Base-by-base conservation (phyloP, 2,888 invertebrate species). In the Miltochrista miniata region DNA sequence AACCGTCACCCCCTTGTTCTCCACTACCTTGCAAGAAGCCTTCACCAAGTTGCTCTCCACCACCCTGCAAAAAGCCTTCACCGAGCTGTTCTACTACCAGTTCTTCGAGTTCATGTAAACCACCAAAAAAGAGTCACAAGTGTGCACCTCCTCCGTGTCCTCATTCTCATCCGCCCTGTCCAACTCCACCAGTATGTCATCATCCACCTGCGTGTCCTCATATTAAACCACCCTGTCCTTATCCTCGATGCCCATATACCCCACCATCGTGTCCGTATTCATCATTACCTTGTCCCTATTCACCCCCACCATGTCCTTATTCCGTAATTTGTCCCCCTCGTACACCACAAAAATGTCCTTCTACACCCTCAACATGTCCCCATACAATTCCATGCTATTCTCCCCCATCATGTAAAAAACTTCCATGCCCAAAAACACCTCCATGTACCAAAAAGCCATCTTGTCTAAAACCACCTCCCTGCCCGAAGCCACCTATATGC, bases 251-350 rank as follows among this genome's bases (percentile, higher is more conserved):
- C 18, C 31, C 43, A 14, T 43, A 35, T 43, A 31, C 42, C 10
- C 34, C 46, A 43, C 40, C 60, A 44, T 24, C 50, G 31, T 42
- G 47, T 38, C 45, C 47, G n/a, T 43, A 45, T 1, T 37, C 57
- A 12, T 33, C 33, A 15, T n/a, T 42, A n/a, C 33, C 42, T 0
- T 42, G 42, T 7, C 59, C 61, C 5, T 38, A 40, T n/a, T 56
- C 54, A 35, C 39, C 53, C n/a, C 30, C 13, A n/a, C 38, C 50
- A 10, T 39, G 54, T 7, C 51, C 52, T 11, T 12, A 24, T 33
- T 7, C 14, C 8, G 33, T n/a, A 3, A 12, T 31, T 11, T 46
- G 39, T 24, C 33, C 45, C 1, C 14, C 45, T 18, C 38, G 12
- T 5, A 29, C 31, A 18, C 31, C 24, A 15, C 35, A 29, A 36